A percentile compares a stretch with the other conserved stretches of the same genome.
phyloP scores from a whole-genome alignment of 2,888 invertebrate genomes.

The Neoascia interrupta region DNA sequence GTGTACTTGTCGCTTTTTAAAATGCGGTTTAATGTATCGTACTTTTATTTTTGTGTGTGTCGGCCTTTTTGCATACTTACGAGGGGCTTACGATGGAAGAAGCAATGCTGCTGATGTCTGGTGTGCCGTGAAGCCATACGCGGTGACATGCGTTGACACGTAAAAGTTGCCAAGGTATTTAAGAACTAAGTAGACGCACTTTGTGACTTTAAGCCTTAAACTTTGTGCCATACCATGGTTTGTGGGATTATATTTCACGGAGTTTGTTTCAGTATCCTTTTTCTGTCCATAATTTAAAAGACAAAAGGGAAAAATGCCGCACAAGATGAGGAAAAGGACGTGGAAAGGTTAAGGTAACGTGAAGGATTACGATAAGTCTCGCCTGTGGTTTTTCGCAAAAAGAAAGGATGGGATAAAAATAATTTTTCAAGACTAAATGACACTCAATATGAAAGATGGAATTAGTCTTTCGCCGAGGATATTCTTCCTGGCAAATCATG shows the following conservation, averaged over 20 bases:
- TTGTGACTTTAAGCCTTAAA: slow-evolving; percentile 58
- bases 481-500: too few relatives aligned
- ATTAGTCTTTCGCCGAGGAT: too few relatives aligned
- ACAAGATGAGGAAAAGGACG: too few relatives aligned
- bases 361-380: too few relatives aligned
- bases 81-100: slow-evolving; percentile 13
- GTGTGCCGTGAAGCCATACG: slow-evolving; percentile 43
- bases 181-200: slow-evolving; percentile 51
- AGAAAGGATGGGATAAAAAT: too few relatives aligned
- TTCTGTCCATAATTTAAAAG: too few relatives aligned
- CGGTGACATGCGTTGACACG: slow-evolving; percentile 62
- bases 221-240: slow-evolving; percentile 32
- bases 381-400: too few relatives aligned
- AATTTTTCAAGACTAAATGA: too few relatives aligned
- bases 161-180: slow-evolving; percentile 57
- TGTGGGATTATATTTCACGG: slow-evolving; percentile 41
- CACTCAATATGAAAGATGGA: too few relatives aligned
- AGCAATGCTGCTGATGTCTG: slow-evolving; percentile 3
- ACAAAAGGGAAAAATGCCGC: too few relatives aligned
- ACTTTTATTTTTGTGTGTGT: slow-evolving; percentile 28
- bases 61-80: not conserved
- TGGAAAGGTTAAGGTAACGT: too few relatives aligned
- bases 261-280: too few relatives aligned
- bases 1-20: slow-evolving; percentile 34
- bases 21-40: slow-evolving; percentile 36